These are phyloP conservation scores for Drymonia ruficornis DNA, from an alignment of 2,888 invertebrate species.

Conservation along the genomic window DNA sequence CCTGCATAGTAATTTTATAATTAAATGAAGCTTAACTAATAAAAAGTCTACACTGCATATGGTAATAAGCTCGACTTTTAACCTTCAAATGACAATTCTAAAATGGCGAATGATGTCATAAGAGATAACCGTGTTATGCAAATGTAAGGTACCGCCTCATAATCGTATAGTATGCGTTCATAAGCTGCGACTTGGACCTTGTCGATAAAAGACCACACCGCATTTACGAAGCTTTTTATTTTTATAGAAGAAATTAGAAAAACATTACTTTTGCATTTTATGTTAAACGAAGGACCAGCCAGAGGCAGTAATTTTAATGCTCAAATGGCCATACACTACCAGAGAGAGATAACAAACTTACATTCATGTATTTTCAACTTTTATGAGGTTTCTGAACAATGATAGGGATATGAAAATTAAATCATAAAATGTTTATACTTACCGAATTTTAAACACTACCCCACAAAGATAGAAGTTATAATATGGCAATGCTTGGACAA, in stretches of 20 bases:
- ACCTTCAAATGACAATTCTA: constrained; percentile 25
- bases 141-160: constrained; percentile 6
- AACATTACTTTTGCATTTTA: neutral
- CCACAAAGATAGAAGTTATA: no score
- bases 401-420: no score
- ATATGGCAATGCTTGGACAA: no score
- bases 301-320: no score
- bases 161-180: neutral
- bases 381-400: no score
- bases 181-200: neutral
- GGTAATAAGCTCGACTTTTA: constrained; percentile 19
- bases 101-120: constrained; percentile 18
- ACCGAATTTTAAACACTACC: no score
- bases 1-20: neutral
- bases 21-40: neutral
- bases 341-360: no score
- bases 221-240: neutral
- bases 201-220: neutral
- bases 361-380: no score
- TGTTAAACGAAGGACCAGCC: no score
- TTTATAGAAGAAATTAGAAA: neutral
- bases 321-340: no score
- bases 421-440: no score
- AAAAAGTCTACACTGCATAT: constrained; percentile 2
- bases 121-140: constrained; percentile 11